Conservation (phyloP, 53 echinoderm and acorn worm species). For the Luidia sarsii region DNA sequence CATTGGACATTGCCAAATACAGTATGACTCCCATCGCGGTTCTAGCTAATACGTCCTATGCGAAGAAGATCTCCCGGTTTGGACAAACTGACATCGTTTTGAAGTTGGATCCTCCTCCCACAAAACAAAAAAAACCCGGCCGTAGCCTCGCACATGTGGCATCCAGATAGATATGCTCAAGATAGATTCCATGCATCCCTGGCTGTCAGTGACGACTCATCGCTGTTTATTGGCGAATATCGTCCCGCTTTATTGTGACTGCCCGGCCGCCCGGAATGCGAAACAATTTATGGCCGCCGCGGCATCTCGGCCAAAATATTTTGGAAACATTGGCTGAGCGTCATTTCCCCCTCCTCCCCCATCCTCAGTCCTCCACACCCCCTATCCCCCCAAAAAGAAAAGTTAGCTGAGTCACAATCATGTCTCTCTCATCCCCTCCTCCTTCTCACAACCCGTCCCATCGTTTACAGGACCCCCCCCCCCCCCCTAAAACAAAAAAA, state of each 20-base stretch:
- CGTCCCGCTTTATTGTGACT: constrained; percentile 47
- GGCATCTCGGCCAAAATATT: constrained; percentile 58
- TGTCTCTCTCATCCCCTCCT: too few species aligned
- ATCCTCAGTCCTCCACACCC: neutral
- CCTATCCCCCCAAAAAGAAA: too few species aligned
- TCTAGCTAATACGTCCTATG: constrained; percentile 11
- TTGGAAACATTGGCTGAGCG: constrained; percentile 54
- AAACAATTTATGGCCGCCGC: constrained; percentile 51
- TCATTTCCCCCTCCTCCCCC: constrained; percentile 19
- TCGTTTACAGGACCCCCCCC: too few species aligned
- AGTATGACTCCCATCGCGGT: too few species aligned
- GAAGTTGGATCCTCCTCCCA: neutral
- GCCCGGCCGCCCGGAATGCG: constrained; percentile 37
- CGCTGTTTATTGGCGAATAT: constrained; percentile 37
- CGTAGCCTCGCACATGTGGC: constrained; percentile 16
- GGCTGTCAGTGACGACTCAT: constrained; percentile 26
- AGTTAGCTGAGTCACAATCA: too few species aligned
- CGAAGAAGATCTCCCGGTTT: neutral
- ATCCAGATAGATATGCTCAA: neutral
- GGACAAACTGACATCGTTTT: constrained; percentile 19
- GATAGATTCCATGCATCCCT: too few species aligned
- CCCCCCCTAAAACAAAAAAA: too few species aligned
- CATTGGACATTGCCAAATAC: too few species aligned
- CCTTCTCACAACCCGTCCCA: too few species aligned
- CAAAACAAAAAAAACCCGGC: neutral